Conservation (phyloP, 2,888 invertebrate genomes). For the Ectobius pallidus region DNA sequence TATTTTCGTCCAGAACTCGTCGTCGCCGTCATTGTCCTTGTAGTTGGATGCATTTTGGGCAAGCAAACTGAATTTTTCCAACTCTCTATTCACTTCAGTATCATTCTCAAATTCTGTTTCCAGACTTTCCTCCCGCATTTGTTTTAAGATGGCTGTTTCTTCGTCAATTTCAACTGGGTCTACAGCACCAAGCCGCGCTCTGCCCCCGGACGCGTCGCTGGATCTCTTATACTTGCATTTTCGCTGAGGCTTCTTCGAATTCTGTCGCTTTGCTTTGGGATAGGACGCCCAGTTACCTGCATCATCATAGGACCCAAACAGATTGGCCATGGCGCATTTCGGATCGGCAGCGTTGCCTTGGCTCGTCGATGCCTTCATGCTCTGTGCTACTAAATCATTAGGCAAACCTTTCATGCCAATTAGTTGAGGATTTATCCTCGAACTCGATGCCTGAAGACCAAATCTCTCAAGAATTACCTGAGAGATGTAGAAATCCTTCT, state of each 20-base stretch:
- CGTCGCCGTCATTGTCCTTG: not conserved
- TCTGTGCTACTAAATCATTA: not conserved
- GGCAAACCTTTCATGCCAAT: constrained; percentile 50
- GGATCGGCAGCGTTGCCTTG: not conserved
- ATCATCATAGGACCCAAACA: constrained; percentile 11
- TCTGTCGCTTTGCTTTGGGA: not conserved
- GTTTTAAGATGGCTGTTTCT: not conserved
- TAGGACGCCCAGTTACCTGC: not conserved
- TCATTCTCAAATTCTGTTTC: not conserved
- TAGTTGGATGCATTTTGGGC: not conserved
- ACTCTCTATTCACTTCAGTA: constrained; percentile 9
- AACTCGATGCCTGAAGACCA: constrained; percentile 52
- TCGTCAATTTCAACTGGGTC: not conserved
- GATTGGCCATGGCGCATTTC: constrained; percentile 4
- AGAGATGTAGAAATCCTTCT: no score
- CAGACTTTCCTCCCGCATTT: not conserved
- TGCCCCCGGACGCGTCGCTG: not conserved
- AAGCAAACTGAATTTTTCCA: not conserved
- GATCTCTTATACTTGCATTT: constrained; percentile 9
- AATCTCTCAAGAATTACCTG: constrained; percentile 54
- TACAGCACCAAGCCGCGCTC: not conserved
- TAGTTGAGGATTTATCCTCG: constrained; percentile 57
- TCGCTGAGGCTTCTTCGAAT: not conserved
- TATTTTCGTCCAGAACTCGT: not conserved
- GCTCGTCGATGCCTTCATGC: not conserved